Evolutionary conservation across 2,888 invertebrate species (phyloP).

Genomic region (Catocala sponsa): DNA sequence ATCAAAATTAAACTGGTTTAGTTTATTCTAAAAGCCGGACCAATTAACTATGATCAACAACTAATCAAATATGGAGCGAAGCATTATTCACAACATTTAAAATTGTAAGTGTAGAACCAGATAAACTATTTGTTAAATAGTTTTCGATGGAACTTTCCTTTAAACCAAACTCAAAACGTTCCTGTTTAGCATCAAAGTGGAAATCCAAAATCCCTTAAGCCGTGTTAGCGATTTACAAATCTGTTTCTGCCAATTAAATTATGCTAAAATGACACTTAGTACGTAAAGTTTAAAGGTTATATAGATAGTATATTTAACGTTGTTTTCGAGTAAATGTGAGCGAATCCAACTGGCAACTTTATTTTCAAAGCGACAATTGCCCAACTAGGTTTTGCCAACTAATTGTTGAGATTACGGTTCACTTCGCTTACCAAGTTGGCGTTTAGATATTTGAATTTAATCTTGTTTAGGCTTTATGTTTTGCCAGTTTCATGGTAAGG

Average conservation of each 20-base stretch:
- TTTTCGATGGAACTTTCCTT: constrained; percentile 71
- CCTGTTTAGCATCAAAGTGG: constrained; percentile 81
- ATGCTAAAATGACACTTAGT: constrained; percentile 47
- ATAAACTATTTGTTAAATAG: constrained; percentile 69
- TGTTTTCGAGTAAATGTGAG: constrained; percentile 66
- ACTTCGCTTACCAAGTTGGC: constrained; percentile 59
- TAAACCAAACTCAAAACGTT: constrained; percentile 75
- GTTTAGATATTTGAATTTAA: constrained; percentile 65
- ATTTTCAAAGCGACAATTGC: constrained; percentile 82
- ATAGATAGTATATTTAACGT: constrained; percentile 39
- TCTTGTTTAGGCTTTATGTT: constrained; percentile 43
- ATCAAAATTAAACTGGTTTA: too few species aligned
- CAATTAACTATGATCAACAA: neutral
- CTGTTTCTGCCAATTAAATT: constrained; percentile 32
- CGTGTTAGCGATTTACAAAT: constrained; percentile 70
- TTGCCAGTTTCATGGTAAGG: constrained; percentile 17
- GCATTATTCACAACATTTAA: constrained; percentile 40
- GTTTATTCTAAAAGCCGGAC: too few species aligned
- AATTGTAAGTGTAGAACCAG: constrained; percentile 41
- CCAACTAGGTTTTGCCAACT: constrained; percentile 79
- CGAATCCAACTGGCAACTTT: constrained; percentile 75
- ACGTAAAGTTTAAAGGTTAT: constrained; percentile 35
- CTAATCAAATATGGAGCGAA: constrained; percentile 6
- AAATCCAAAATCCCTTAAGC: constrained; percentile 84
- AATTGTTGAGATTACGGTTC: constrained; percentile 81